These are phyloP conservation scores for Rhopalosiphum nymphaeae DNA, from an alignment of 2,888 invertebrate genomes.

Conservation along the genomic window DNA sequence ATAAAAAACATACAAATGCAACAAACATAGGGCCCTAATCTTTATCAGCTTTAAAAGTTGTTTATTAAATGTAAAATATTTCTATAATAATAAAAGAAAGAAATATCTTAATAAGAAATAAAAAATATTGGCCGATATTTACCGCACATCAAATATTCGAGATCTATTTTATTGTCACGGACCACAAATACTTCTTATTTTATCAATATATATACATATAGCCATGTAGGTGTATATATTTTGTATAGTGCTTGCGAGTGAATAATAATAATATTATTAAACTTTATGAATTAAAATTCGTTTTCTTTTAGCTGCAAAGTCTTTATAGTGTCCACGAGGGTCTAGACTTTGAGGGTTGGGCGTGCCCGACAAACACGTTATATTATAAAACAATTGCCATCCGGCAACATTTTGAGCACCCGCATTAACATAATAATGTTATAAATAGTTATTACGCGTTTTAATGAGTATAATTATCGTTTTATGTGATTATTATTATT, in stretches of 20 bases:
- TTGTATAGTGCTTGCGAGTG: not conserved
- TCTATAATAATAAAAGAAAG: not conserved
- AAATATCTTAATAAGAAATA: not conserved
- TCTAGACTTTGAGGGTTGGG: conserved; percentile 39
- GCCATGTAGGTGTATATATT: not conserved
- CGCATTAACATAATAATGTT: conserved; percentile 43
- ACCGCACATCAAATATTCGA: not conserved
- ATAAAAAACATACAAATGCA: conserved; percentile 2
- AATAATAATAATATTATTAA: not conserved
- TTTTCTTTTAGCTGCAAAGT: not conserved
- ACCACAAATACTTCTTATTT: not conserved
- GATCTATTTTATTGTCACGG: not conserved
- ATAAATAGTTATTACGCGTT: conserved; percentile 37
- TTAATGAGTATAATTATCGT: conserved; percentile 32
- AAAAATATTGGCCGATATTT: not conserved
- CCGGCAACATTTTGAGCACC: conserved; percentile 42
- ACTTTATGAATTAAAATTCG: not conserved
- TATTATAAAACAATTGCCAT: conserved; percentile 41
- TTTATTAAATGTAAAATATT: not conserved
- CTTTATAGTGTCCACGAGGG: not conserved
- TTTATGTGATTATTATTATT: conserved; percentile 27
- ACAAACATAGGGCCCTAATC: not conserved
- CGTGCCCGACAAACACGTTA: conserved; percentile 54
- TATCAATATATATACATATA: not conserved
- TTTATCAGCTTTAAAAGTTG: not conserved